Evolutionary conservation across 2,888 invertebrate genomes (phyloP), one percentile per base, ranked within the genome.

Genomic region (Poecilobothrus nobilitatus): DNA sequence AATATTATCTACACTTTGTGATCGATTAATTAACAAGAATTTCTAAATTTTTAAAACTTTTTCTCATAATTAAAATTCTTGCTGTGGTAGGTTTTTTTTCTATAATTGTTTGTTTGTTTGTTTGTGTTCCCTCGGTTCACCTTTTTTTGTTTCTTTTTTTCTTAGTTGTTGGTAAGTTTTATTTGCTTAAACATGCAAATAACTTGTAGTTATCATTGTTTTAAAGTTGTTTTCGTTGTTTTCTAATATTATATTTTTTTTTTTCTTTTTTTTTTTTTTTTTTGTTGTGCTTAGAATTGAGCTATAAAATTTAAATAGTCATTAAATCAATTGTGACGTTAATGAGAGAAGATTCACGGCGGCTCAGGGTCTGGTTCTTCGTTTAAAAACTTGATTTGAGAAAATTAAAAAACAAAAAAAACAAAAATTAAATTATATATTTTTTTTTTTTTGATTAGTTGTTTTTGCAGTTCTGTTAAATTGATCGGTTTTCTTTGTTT

Each of bases 301-400:
- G 53, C 18, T 18, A 53, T 53, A 53, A 53, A 53, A 53, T 53
- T 53, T 53, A 15, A 53, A 53, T 53, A 53, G 53, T 53, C 53
- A 53, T 53, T 53, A 53, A 53, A 53, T 53, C 53, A 53, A n/a
- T 53, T 53, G 53, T 53, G 53, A 53, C 53, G 18, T 53, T 53
- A 53, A 53, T 53, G 9, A 53, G 2, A 12, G 53, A 53, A 53
- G 53, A 53, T 53, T 53, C 53, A 53, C 15, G 53, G 53, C 53
- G 53, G 53, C 53, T 53, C 53, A 53, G 53, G 53, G 53, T 53
- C 53, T 53, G n/a, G 53, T 53, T 15, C 15, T 41, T 27, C 27
- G 27, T 27, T 27, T 27, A 4, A 4, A 27, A 27, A 27, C 27
- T 27, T 27, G 27, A 4, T 27, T 27, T 27, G n/a, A n/a, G n/a